Base-by-base conservation (phyloP, 2,113 vertebrate genomes). In the Jacana jacana region DNA sequence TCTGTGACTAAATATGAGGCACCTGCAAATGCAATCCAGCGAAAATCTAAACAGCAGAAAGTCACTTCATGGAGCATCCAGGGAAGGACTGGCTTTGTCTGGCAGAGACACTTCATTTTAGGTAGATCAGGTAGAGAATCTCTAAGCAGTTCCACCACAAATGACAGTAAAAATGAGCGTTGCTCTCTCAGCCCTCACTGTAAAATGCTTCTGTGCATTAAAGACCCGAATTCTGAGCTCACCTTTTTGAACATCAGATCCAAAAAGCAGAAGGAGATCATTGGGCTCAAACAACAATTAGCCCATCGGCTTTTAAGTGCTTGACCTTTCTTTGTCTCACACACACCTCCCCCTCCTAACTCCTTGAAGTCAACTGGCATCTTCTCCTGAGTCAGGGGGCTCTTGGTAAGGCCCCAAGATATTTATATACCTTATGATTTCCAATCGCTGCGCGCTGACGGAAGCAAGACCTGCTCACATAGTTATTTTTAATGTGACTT, bases 21-120 rank as follows among this genome's bases (percentile, higher is more conserved):
- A 96, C 92, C 92, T 97, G 96, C 92, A 96, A 96, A 96, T 90
- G 83, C 81, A 96, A 97, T 96, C 94, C 76, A 97, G 76, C 44
- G 90, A 86, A 90, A 92, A 96, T 95, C 82, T 93, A 92, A 90
- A 94, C 94, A 95, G 90, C 90, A 97, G 92, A 94, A 89, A 94
- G 66, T 65, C 79, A 39, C 80, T 81, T 93, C 57, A 72, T 64
- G 57, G 77, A 75, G 55, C 33, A 88, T 17, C 77, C 61, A 61
- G 88, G 71, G 57, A 75, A 69, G 0, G 0, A 78, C n/a, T 40
- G 80, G 54, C 52, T 93, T 65, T 76, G 77, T 39, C 49, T 52
- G 71, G 73, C 49, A 92, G 60, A 72, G 72, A 31, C 33, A 64
- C 63, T 94, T 93, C 33, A 79, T 81, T 94, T 90, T 64, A 84